Conservation (phyloP, 2,797 vertebrate species). For the Bradypodion pumilum region DNA sequence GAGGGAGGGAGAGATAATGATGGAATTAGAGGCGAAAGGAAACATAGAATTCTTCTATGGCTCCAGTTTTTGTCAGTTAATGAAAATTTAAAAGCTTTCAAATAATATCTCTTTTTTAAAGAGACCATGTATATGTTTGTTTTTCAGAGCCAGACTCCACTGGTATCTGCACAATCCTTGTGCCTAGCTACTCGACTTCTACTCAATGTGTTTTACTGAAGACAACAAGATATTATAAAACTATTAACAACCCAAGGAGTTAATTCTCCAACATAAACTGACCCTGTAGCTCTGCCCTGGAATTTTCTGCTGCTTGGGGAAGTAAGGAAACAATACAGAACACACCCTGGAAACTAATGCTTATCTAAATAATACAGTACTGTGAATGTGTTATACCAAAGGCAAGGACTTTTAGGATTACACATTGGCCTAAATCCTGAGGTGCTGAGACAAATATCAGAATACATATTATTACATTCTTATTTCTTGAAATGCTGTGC, state of each 20-base stretch:
- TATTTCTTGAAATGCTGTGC: conserved; percentile 35
- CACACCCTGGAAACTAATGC: not conserved
- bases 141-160: not conserved
- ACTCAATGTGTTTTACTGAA: not conserved
- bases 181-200: not conserved
- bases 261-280: not conserved
- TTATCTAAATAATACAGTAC: not conserved
- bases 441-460: conserved; percentile 39
- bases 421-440: conserved; percentile 31
- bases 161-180: not conserved
- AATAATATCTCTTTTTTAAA: not conserved
- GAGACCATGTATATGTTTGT: not conserved
- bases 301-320: not conserved
- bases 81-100: not conserved
- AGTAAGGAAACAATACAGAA: not conserved
- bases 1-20: not conserved
- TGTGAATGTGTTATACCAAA: conserved; percentile 36
- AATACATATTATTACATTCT: conserved; percentile 36
- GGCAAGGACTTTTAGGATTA: conserved; percentile 43
- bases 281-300: not conserved
- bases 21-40: not conserved
- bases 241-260: not conserved
- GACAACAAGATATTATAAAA: not conserved
- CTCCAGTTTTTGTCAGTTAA: not conserved
- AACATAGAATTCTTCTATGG: too few relatives aligned